Evolutionary conservation across 1,140 invertebrate species (phyloP), one percentile per base, ranked within the genome.

Genomic region (Lasioglossum albipes): DNA sequence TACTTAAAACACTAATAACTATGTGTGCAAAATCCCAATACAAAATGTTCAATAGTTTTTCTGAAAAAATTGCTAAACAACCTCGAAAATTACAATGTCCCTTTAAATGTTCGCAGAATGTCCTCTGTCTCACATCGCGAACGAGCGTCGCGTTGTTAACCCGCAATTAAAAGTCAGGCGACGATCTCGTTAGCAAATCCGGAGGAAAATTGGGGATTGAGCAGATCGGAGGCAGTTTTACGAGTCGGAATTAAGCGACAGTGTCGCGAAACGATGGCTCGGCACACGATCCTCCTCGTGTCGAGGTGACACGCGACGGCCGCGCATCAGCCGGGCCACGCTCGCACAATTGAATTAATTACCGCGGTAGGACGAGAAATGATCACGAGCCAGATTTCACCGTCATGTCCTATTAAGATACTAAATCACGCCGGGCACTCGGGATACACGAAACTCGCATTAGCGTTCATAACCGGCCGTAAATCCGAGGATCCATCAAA

Each of bases 361-460:
- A 81, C 85, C 54, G 9, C 64, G 67, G 45, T 45, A 64, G 69
- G n/a, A 57, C 49, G 75, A 73, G 64, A 18, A 79, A 77, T 45
- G 73, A 80, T 59, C 59, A 16, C 52, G 77, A 65, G 42, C 62
- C 70, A 87, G 79, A 86, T 79, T 75, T 81, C 74, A 61, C 72
- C 75, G 75, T 83, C 81, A 57, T 75, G 70, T 80, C 70, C 73
- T 67, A 83, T 85, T 85, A 86, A 87, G 85, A 85, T 84, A 81
- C 49, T 75, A 81, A 87, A 85, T 87, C 77, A 77, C 61, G 57
- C 36, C 13, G 27, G 16, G 52, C 31, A 62, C 66, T 57, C 16
- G 49, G 66, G 36, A 20, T 81, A 85, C 81, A 85, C 71, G 85
- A 85, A 87, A 87, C 49, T 83, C 78, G 59, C 85, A 87, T 87